Evolutionary conservation across 1,140 invertebrate species (phyloP).

Genomic region (Zaprionus tsacasi): DNA sequence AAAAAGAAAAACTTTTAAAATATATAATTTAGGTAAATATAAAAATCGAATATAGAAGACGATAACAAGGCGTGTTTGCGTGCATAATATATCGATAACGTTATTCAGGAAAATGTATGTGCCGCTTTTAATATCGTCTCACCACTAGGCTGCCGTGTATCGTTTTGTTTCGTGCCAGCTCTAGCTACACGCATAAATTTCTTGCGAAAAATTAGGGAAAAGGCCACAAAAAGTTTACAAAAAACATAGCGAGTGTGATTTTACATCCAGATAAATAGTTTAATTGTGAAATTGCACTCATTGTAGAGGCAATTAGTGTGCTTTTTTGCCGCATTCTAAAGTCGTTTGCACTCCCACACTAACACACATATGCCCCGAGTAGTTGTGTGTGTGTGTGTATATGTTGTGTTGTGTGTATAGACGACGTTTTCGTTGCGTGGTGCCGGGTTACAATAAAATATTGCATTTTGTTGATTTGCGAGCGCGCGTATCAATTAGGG

Average conservation of each 20-base stretch:
- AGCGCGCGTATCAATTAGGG: slow-evolving; percentile 51
- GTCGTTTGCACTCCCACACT: slow-evolving; percentile 35
- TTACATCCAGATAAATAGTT: slow-evolving; percentile 3
- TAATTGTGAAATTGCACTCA: slow-evolving; percentile 22
- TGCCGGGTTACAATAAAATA: slow-evolving; percentile 78
- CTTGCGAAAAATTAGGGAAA: slow-evolving; percentile 47
- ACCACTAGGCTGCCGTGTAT: slow-evolving; percentile 37
- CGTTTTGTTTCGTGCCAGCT: slow-evolving; percentile 46
- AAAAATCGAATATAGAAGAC: neutral
- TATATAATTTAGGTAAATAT: too few relatives aligned
- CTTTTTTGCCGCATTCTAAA: slow-evolving; percentile 26
- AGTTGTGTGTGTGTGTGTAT: slow-evolving; percentile 44
- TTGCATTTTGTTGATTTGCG: slow-evolving; percentile 59
- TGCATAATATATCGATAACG: neutral
- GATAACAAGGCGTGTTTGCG: neutral
- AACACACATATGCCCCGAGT: slow-evolving; percentile 39
- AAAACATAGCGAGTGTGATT: slow-evolving; percentile 24
- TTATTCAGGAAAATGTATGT: slow-evolving; percentile 11
- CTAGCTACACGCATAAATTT: slow-evolving; percentile 57
- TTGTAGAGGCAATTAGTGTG: neutral
- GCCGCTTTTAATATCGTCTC: slow-evolving; percentile 17
- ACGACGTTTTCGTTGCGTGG: slow-evolving; percentile 74
- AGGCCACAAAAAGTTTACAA: slow-evolving; percentile 14
- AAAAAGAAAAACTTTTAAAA: neutral
- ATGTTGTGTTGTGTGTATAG: slow-evolving; percentile 63